Evolutionary conservation across 2,797 vertebrate species (phyloP).

Genomic region (Ibycter americanus): DNA sequence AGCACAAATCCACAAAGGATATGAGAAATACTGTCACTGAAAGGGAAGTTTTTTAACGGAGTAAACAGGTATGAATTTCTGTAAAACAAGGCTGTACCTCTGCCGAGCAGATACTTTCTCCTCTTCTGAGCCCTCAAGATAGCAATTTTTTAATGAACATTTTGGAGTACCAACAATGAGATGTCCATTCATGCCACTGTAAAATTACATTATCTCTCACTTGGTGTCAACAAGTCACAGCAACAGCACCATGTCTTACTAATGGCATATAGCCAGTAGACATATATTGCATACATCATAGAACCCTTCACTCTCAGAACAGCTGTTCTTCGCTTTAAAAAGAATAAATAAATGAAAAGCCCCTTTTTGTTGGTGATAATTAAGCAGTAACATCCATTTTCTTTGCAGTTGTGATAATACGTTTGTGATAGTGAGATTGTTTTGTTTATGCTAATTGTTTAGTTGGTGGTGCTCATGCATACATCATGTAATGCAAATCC

Average conservation of each 20-base stretch:
- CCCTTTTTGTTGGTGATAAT: background rate
- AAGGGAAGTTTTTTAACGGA: background rate
- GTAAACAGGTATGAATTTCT: background rate
- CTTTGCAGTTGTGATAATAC: background rate
- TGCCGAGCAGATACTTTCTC: background rate
- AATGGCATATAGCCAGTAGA: background rate
- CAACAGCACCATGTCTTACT: background rate
- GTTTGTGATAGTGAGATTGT: background rate
- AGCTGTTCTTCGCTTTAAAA: background rate
- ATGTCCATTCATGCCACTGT: background rate
- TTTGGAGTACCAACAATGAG: background rate
- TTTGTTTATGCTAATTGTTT: background rate
- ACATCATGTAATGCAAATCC: constrained; percentile 10
- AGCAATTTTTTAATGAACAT: background rate
- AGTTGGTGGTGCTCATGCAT: background rate
- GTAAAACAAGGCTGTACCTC: background rate
- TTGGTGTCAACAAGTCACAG: background rate
- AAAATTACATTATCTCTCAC: background rate
- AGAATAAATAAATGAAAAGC: background rate
- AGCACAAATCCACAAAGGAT: background rate
- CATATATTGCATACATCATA: background rate
- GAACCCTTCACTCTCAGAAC: background rate
- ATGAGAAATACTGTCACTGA: background rate
- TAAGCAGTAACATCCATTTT: background rate
- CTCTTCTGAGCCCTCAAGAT: background rate